Conservation (phyloP, 2,888 invertebrate species). For the Smittia aterrima region DNA sequence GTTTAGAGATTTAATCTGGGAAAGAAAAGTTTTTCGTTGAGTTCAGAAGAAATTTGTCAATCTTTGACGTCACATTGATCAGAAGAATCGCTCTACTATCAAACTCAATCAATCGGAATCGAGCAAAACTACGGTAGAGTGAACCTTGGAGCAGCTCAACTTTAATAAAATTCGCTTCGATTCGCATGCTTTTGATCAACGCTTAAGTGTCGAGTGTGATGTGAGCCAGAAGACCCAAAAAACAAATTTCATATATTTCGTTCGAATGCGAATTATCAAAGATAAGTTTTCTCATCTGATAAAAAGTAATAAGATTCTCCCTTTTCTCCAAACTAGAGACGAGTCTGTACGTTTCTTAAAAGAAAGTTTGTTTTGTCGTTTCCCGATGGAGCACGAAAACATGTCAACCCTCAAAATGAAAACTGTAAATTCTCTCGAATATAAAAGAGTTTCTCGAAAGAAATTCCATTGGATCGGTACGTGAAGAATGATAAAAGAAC, state of each 20-base stretch:
- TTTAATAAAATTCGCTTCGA: not conserved
- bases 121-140: not conserved
- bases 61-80: too few species aligned
- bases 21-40: not conserved
- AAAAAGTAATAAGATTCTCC: not conserved
- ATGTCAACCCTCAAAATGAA: not conserved
- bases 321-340: not conserved
- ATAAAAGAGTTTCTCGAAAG: not conserved
- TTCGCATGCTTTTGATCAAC: not conserved
- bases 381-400: not conserved
- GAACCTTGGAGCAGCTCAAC: not conserved
- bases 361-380: not conserved
- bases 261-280: not conserved
- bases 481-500: not conserved
- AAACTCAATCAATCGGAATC: not conserved
- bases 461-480: not conserved
- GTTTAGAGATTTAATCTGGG: not conserved
- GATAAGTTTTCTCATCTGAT: not conserved
- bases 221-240: not conserved
- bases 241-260: not conserved
- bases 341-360: not conserved
- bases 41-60: not conserved
- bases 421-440: not conserved
- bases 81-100: not conserved
- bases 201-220: not conserved